phyloP scores from a whole-genome alignment of 2,888 invertebrate genomes.

The Myopa testacea region DNA sequence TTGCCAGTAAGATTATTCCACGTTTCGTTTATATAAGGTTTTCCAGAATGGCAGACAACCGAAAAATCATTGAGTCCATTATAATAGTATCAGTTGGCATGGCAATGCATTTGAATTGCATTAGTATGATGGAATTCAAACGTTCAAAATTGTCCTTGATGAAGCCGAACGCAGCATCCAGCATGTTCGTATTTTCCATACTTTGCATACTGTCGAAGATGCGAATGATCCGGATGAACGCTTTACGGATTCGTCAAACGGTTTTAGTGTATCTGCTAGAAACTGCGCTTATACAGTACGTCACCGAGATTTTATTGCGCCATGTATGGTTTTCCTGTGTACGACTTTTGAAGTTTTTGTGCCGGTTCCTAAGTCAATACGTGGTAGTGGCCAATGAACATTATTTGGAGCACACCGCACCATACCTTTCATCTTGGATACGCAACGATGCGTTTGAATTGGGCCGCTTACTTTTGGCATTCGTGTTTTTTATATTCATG shows the following conservation, averaged over 20 bases:
- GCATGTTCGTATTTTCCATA: slow-evolving; percentile 53
- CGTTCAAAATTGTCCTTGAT: slow-evolving; percentile 51
- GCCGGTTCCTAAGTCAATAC: slow-evolving; percentile 47
- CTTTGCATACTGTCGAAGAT: slow-evolving; percentile 52
- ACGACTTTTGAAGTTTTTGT: slow-evolving; percentile 48
- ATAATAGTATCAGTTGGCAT: slow-evolving; percentile 50
- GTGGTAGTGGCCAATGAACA: slow-evolving; percentile 40
- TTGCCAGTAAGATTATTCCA: too few species aligned
- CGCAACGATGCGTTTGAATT: slow-evolving; percentile 51
- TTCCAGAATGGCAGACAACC: background rate
- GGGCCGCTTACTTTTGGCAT: slow-evolving; percentile 51
- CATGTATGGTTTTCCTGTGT: slow-evolving; percentile 55
- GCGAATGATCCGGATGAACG: slow-evolving; percentile 50
- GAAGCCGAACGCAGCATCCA: slow-evolving; percentile 54
- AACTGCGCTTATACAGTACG: slow-evolving; percentile 49
- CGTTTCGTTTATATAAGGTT: too few species aligned
- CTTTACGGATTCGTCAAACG: slow-evolving; percentile 45
- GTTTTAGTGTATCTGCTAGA: slow-evolving; percentile 50
- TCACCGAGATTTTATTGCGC: slow-evolving; percentile 52
- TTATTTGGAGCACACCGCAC: too few species aligned
- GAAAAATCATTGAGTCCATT: slow-evolving; percentile 45
- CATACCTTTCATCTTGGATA: slow-evolving; percentile 46
- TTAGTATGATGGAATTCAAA: slow-evolving; percentile 53
- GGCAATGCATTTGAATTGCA: slow-evolving; percentile 51
- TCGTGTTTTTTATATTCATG: slow-evolving; percentile 47